Percentiles rank a stretch among this genome's conserved stretches.
phyloP scores from a whole-genome alignment of 2,797 vertebrate species.

The Sebastiscus albofasciatus region DNA sequence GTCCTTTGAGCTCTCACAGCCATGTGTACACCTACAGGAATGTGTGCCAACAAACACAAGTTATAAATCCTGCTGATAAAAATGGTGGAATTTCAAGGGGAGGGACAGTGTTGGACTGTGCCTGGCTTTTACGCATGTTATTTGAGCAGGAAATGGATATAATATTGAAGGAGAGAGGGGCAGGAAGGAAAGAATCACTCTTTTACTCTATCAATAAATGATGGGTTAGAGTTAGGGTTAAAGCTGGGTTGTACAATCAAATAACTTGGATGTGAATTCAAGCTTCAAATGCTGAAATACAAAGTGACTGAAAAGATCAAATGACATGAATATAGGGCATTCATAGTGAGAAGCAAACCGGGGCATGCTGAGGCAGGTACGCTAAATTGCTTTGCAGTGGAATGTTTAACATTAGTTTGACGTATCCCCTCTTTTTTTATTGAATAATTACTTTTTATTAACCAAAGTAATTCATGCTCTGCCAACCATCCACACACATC shows the following conservation, averaged over 20 bases:
- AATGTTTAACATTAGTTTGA: constrained; percentile 49
- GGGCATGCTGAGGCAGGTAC: constrained; percentile 53
- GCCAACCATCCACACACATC: not conserved
- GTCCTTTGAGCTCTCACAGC: constrained; percentile 58
- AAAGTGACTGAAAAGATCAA: constrained; percentile 21
- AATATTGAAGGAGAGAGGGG: not conserved
- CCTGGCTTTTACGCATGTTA: not conserved
- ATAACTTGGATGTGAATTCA: not conserved
- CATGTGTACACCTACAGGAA: constrained; percentile 40
- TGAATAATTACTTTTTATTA: not conserved
- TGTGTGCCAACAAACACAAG: constrained; percentile 47
- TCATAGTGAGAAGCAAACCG: constrained; percentile 6
- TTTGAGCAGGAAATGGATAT: constrained; percentile 26
- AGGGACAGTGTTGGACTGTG: constrained; percentile 11
- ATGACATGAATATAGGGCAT: not conserved
- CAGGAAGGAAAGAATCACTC: not conserved
- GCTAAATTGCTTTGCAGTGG: constrained; percentile 22
- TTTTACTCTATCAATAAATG: not conserved
- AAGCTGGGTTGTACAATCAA: not conserved
- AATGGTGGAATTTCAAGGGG: constrained; percentile 52
- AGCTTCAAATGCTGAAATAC: not conserved
- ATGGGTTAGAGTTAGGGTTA: not conserved
- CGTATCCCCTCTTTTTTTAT: not conserved
- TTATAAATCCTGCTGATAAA: constrained; percentile 74
- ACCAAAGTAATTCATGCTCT: not conserved